Conservation (phyloP, 2,113 vertebrate genomes). For the Stegastes partitus region DNA sequence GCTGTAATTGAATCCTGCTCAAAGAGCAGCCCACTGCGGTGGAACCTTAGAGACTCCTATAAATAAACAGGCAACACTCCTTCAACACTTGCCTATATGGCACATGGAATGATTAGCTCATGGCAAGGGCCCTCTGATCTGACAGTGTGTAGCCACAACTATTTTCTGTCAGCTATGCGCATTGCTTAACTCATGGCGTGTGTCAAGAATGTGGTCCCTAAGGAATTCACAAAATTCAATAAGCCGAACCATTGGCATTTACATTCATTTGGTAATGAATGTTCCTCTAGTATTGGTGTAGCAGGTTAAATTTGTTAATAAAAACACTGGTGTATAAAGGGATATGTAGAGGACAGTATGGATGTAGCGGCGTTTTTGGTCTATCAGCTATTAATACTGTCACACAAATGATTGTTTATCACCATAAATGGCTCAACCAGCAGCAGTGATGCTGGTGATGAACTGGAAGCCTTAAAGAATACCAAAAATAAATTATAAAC, state of each 20-base stretch:
- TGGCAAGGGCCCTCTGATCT: conserved; percentile 76
- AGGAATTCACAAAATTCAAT: conserved; percentile 61
- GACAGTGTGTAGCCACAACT: conserved; percentile 75
- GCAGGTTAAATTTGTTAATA: background rate
- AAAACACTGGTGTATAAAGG: background rate
- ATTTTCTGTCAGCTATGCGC: conserved; percentile 76
- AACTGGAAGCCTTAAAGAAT: too few relatives aligned
- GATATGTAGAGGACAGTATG: background rate
- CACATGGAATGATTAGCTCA: conserved; percentile 82
- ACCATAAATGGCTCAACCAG: background rate
- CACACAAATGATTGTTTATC: background rate
- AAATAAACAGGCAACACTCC: conserved; percentile 81
- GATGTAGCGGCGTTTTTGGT: background rate
- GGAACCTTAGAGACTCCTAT: conserved; percentile 81
- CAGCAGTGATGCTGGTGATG: too few relatives aligned
- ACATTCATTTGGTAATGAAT: conserved; percentile 1
- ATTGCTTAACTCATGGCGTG: conserved; percentile 57
- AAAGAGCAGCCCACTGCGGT: conserved; percentile 72
- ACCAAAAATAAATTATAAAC: too few relatives aligned
- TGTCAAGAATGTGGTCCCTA: conserved; percentile 66
- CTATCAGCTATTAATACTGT: background rate
- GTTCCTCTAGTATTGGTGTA: background rate
- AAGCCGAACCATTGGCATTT: conserved; percentile 13
- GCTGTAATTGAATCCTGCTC: conserved; percentile 80
- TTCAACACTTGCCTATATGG: conserved; percentile 80